These are phyloP conservation scores for Hyperoplus lanceolatus DNA, from an alignment of 2,797 vertebrate species.

Conservation along the genomic window DNA sequence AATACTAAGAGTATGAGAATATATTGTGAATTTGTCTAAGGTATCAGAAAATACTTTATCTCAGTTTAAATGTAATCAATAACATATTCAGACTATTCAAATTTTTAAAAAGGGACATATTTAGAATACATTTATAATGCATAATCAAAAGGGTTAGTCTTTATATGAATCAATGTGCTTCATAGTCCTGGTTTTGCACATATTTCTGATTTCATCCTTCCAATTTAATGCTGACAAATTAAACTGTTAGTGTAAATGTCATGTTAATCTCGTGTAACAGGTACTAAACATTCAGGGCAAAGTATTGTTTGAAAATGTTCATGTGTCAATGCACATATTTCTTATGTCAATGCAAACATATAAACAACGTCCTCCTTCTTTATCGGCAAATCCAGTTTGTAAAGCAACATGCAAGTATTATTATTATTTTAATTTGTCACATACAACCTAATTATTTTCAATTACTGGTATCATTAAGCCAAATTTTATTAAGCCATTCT, in stretches of 20 bases:
- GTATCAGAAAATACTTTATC: neutral
- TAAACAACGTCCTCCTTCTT: neutral
- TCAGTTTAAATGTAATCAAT: neutral
- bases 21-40: neutral
- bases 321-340: neutral
- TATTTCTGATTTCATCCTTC: neutral
- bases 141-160: neutral
- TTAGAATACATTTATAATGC: neutral
- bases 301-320: neutral
- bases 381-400: neutral
- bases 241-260: neutral
- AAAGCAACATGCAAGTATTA: neutral
- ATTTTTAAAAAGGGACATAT: neutral
- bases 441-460: neutral
- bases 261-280: neutral
- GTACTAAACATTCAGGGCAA: neutral
- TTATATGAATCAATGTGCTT: no score
- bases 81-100: neutral
- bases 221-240: neutral
- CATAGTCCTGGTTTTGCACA: no score
- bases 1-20: neutral
- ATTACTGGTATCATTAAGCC: neutral
- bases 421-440: neutral
- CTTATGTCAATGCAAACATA: neutral
- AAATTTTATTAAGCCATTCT: neutral